Percentiles rank a stretch among this genome's conserved stretches.
These are phyloP conservation scores for Epinotia demarniana DNA, from an alignment of 2,888 invertebrate genomes.

Conservation along the genomic window DNA sequence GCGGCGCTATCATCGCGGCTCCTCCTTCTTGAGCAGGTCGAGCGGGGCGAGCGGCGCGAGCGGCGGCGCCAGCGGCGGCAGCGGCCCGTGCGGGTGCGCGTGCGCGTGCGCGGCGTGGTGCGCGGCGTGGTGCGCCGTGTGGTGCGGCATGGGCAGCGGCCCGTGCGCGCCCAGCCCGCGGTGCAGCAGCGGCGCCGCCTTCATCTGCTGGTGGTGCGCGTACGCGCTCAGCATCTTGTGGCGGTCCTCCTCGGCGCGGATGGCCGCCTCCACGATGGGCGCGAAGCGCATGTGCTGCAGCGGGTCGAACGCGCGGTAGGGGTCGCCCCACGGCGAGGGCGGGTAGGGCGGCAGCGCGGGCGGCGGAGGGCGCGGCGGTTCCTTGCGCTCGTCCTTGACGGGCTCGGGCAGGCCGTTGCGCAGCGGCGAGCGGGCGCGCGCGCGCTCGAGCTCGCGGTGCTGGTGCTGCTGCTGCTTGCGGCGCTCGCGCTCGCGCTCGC, in stretches of 20 bases:
- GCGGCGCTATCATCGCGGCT: conserved; percentile 82
- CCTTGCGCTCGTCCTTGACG: conserved; percentile 79
- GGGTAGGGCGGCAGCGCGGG: conserved; percentile 84
- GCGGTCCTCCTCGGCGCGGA: conserved; percentile 91
- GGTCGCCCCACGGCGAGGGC: conserved; percentile 85
- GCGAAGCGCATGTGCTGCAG: conserved; percentile 89
- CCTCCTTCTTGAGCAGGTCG: conserved; percentile 86
- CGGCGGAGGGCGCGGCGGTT: conserved; percentile 76
- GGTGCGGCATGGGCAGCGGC: conserved; percentile 61
- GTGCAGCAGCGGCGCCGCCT: conserved; percentile 77
- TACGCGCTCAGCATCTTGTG: conserved; percentile 91
- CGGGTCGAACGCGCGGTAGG: conserved; percentile 89
- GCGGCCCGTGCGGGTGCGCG: conserved; percentile 71
- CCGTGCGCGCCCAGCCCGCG: conserved; percentile 80
- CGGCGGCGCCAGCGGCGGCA: conserved; percentile 69
- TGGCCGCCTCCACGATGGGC: conserved; percentile 91
- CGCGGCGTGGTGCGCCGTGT: conserved; percentile 72
- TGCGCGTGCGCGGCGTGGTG: conserved; percentile 63
- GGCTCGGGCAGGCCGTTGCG: conserved; percentile 87
- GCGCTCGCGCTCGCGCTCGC: conserved; percentile 84
- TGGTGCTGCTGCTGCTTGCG: conserved; percentile 85
- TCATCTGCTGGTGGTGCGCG: conserved; percentile 85
- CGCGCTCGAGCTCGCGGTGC: conserved; percentile 83
- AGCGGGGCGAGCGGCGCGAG: conserved; percentile 82
- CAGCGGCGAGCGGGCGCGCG: conserved; percentile 89